Evolutionary conservation across 2,888 invertebrate genomes (phyloP).

Genomic region (Melanophora roralis): DNA sequence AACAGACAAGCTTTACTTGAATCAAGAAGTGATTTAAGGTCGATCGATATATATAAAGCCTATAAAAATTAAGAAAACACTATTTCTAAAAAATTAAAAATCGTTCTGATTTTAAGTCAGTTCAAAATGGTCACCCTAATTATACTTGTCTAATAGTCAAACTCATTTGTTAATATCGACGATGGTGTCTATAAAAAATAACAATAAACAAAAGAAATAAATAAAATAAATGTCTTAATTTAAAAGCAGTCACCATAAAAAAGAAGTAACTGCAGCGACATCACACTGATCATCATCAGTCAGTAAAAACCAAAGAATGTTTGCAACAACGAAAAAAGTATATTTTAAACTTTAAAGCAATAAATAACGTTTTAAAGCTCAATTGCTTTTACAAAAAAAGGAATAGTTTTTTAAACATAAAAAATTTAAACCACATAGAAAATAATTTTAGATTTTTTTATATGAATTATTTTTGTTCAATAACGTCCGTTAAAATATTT

Average conservation of each 20-base stretch:
- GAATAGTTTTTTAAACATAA: constrained; percentile 28
- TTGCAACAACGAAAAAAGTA: not conserved
- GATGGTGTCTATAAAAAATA: constrained; percentile 21
- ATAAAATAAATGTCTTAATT: constrained; percentile 55
- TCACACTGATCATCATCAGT: not conserved
- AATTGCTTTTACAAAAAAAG: constrained; percentile 1
- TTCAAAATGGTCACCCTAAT: no score
- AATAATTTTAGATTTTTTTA: no score
- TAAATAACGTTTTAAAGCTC: constrained; percentile 35
- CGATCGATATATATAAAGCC: no score
- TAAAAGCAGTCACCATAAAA: constrained; percentile 12
- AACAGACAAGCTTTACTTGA: no score
- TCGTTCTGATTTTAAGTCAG: no score
- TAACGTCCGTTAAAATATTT: no score
- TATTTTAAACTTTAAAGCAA: constrained; percentile 31
- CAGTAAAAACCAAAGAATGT: not conserved
- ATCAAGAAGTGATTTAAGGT: no score
- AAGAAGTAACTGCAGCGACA: constrained; percentile 5
- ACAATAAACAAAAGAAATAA: not conserved
- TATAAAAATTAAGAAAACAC: no score
- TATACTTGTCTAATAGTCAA: constrained; percentile 53
- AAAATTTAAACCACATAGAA: no score
- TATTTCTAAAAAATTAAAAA: no score
- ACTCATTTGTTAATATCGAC: constrained; percentile 43
- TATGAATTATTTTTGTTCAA: no score